Percentiles rank a stretch among this genome's conserved stretches.
Evolutionary conservation across 2,888 invertebrate species (phyloP).

Genomic region (Megaustenia siamemsis): DNA sequence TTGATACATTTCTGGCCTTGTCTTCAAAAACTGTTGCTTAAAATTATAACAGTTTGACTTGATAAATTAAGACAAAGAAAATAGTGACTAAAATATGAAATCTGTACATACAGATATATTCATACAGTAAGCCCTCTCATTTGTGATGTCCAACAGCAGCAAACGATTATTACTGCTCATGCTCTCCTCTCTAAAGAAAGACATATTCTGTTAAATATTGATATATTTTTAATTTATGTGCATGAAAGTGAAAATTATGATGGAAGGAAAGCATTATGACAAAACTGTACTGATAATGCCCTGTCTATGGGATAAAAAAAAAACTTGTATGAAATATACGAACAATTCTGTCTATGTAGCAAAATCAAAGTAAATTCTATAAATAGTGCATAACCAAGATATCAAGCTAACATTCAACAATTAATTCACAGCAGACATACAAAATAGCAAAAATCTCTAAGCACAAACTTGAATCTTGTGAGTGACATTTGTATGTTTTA

Average conservation of each 20-base stretch:
- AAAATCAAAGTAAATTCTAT: neutral
- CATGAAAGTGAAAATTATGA: conserved; percentile 32
- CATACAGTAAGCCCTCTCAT: conserved; percentile 42
- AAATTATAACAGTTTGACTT: conserved; percentile 30
- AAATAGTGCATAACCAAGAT: neutral
- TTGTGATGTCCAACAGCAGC: conserved; percentile 49
- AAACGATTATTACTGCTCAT: conserved; percentile 47
- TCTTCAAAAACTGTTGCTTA: neutral
- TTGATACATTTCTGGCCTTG: neutral
- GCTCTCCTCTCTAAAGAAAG: conserved; percentile 54
- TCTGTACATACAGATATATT: conserved; percentile 46
- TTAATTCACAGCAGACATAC: neutral
- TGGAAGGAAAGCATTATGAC: conserved; percentile 55
- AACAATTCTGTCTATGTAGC: neutral
- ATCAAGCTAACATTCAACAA: neutral
- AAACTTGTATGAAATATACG: neutral
- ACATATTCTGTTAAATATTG: conserved; percentile 54
- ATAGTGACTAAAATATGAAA: conserved; percentile 48
- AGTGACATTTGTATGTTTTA: too few species aligned
- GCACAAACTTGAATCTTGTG: too few species aligned
- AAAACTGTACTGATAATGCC: conserved; percentile 24
- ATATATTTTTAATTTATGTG: conserved; percentile 50
- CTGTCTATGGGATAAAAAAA: too few species aligned
- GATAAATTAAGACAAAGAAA: conserved; percentile 39
- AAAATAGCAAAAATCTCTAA: neutral